These are phyloP conservation scores for Drosophila eohydei DNA, from an alignment of 2,888 invertebrate genomes.

Conservation along the genomic window DNA sequence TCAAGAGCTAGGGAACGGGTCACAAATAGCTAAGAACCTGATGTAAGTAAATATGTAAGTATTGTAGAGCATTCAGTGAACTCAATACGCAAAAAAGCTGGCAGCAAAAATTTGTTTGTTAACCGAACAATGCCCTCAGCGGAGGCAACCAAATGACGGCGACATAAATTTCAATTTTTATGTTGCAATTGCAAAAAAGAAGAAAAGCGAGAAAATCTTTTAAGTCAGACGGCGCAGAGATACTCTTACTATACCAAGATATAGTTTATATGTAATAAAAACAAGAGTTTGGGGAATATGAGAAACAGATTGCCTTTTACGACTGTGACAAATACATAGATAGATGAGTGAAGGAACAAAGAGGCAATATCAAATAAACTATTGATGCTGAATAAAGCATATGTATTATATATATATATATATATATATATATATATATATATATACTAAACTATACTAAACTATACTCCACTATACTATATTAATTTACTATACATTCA, in stretches of 20 bases:
- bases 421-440: no score
- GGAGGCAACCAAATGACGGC: conserved; percentile 40
- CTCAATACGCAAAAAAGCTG: conserved; percentile 40
- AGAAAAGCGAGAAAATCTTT: neutral
- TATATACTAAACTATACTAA: no score
- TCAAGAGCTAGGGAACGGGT: neutral
- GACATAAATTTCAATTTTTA: conserved; percentile 78
- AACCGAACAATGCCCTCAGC: conserved; percentile 61
- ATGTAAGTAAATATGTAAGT: conserved; percentile 7
- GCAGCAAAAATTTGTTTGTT: conserved; percentile 37
- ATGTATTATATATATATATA: no score
- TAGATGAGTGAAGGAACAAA: no score
- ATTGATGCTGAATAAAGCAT: no score
- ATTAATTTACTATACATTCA: no score
- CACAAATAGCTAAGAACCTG: conserved; percentile 15
- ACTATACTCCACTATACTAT: no score
- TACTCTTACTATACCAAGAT: neutral
- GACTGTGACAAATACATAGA: no score
- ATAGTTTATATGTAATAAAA: no score
- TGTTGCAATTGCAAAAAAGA: conserved; percentile 64
- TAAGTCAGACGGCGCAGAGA: neutral
- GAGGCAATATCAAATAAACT: no score
- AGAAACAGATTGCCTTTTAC: no score
- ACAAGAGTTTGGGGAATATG: no score
- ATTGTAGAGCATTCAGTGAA: conserved; percentile 56